Percentiles rank a stretch among this genome's conserved stretches.
Conservation (phyloP, 2,113 vertebrate species). For the Drymodes brunneopygia region DNA sequence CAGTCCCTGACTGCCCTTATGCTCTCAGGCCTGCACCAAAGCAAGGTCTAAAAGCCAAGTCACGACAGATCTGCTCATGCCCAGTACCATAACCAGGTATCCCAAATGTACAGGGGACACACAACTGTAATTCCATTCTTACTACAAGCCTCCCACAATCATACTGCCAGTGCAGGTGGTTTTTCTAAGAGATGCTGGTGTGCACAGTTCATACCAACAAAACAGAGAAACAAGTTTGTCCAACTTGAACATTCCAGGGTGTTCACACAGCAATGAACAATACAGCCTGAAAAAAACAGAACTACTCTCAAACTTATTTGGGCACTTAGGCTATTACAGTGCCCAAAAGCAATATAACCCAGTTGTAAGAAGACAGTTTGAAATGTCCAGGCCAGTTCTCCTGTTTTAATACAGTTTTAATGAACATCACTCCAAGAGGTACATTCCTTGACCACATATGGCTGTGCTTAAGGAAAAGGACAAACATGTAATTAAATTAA, state of each 20-base stretch:
- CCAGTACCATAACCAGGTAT: neutral
- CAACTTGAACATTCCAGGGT: neutral
- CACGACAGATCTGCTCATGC: neutral
- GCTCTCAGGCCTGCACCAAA: neutral
- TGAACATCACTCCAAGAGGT: conserved; percentile 26
- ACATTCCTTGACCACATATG: conserved; percentile 32
- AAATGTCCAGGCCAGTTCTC: neutral
- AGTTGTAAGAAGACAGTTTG: neutral
- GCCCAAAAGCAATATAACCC: neutral
- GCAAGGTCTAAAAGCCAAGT: neutral
- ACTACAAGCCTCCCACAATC: neutral
- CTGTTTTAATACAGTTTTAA: conserved; percentile 28
- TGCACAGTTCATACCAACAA: neutral
- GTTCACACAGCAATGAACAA: neutral
- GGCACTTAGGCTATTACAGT: neutral
- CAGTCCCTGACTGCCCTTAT: neutral
- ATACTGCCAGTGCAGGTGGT: neutral
- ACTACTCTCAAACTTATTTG: neutral
- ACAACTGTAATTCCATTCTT: neutral
- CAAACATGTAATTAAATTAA: conserved; percentile 73
- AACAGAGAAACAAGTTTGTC: neutral
- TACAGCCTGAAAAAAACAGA: neutral
- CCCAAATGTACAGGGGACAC: neutral
- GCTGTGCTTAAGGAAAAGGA: conserved; percentile 55
- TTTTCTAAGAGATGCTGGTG: neutral